A percentile compares a stretch with the other conserved stretches of the same genome.
Conservation (phyloP, 2,113 vertebrate species). For the Agelaius phoeniceus region DNA sequence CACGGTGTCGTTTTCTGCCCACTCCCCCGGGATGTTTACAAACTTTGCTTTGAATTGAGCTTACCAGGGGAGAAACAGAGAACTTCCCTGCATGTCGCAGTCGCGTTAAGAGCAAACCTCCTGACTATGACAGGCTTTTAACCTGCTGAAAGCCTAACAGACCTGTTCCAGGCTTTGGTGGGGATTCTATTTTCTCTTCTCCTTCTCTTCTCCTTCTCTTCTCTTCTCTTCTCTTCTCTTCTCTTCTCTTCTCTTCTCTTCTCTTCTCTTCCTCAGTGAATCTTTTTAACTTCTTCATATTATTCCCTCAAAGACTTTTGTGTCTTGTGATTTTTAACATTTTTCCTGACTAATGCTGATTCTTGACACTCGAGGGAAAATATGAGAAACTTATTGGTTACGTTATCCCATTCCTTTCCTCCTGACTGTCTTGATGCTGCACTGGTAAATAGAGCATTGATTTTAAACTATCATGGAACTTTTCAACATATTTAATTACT, state of each 20-base stretch:
- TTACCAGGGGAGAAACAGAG: conserved; percentile 13
- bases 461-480: background rate
- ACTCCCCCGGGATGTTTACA: background rate
- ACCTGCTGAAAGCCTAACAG: background rate
- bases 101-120: background rate
- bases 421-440: background rate
- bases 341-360: background rate
- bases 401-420: background rate
- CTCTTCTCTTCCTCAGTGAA: background rate
- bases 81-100: background rate
- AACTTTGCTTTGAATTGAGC: background rate
- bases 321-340: background rate
- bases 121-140: background rate
- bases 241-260: background rate
- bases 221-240: too few species aligned
- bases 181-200: background rate
- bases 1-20: background rate
- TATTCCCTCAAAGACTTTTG: background rate
- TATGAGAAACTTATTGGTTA: background rate
- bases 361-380: background rate
- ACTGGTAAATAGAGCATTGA: background rate
- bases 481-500: background rate
- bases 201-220: too few species aligned
- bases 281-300: background rate
- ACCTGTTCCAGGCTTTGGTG: background rate